Evolutionary conservation across 2,888 invertebrate genomes (phyloP).

Genomic region (Erebia aethiops): DNA sequence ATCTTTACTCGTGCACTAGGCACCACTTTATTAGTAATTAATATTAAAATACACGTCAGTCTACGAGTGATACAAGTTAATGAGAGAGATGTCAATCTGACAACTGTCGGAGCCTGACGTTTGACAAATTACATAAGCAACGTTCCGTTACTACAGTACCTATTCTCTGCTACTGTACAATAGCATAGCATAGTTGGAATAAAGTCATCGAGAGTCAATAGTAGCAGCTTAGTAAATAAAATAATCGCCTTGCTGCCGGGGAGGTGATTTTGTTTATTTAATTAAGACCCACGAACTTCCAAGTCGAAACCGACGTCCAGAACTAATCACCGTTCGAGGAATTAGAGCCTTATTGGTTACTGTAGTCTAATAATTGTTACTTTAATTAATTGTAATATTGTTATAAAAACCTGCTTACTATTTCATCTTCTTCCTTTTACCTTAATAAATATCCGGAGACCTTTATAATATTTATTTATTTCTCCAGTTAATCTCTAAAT

Average conservation of each 20-base stretch:
- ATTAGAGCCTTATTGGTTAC: conserved; percentile 28
- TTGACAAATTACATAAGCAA: too few relatives aligned
- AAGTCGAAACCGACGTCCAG: conserved; percentile 34
- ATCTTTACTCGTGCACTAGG: too few relatives aligned
- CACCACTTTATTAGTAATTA: too few relatives aligned
- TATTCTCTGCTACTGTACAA: too few relatives aligned
- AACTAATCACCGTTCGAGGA: conserved; percentile 40
- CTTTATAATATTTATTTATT: background rate
- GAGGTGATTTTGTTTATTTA: conserved; percentile 42
- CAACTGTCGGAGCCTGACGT: too few relatives aligned
- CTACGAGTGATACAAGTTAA: too few relatives aligned
- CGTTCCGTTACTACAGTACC: too few relatives aligned
- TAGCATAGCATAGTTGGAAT: too few relatives aligned
- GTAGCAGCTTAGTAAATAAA: conserved; percentile 36
- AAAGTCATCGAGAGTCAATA: conserved; percentile 23
- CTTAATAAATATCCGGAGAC: background rate
- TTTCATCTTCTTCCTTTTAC: background rate
- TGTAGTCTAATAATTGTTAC: background rate
- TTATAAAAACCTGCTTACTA: background rate
- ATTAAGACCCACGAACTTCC: conserved; percentile 38
- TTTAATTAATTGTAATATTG: background rate
- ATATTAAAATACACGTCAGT: too few relatives aligned
- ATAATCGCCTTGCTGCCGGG: conserved; percentile 40
- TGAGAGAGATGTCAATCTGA: too few relatives aligned
- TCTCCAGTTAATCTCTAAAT: too few relatives aligned